These are phyloP conservation scores for Ceriagrion tenellum DNA, from an alignment of 2,888 invertebrate genomes.

Conservation along the genomic window DNA sequence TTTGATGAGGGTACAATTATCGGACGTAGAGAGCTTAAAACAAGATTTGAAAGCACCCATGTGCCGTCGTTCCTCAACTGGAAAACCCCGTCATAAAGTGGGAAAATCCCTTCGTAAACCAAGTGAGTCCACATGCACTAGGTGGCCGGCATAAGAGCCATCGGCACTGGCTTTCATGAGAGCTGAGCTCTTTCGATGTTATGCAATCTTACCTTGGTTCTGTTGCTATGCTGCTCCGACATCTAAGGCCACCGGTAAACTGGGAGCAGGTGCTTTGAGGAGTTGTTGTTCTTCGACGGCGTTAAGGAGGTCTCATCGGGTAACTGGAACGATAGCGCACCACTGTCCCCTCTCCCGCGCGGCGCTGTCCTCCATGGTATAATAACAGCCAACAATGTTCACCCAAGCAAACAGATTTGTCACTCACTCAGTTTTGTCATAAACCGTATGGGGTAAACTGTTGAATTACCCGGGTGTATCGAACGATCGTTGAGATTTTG, in stretches of 20 bases:
- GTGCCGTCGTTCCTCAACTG: neutral
- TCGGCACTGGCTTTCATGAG: neutral
- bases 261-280: neutral
- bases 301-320: neutral
- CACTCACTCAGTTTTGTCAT: neutral
- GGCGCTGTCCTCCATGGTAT: neutral
- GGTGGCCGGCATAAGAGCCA: neutral
- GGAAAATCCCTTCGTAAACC: constrained; percentile 14
- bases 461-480: too few relatives aligned
- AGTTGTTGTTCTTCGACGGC: neutral
- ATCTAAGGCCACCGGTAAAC: neutral
- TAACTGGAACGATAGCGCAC: neutral
- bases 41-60: neutral
- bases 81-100: neutral
- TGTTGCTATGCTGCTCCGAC: neutral
- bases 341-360: neutral
- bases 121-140: neutral
- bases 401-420: neutral
- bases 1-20: too few relatives aligned
- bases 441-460: neutral
- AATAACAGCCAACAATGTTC: neutral
- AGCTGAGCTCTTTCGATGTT: neutral
- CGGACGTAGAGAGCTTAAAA: too few relatives aligned
- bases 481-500: too few relatives aligned
- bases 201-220: constrained; percentile 28